A percentile compares a stretch with the other conserved stretches of the same genome.
Evolutionary conservation across 2,113 vertebrate genomes (phyloP).

Genomic region (Philantomba maxwellii): DNA sequence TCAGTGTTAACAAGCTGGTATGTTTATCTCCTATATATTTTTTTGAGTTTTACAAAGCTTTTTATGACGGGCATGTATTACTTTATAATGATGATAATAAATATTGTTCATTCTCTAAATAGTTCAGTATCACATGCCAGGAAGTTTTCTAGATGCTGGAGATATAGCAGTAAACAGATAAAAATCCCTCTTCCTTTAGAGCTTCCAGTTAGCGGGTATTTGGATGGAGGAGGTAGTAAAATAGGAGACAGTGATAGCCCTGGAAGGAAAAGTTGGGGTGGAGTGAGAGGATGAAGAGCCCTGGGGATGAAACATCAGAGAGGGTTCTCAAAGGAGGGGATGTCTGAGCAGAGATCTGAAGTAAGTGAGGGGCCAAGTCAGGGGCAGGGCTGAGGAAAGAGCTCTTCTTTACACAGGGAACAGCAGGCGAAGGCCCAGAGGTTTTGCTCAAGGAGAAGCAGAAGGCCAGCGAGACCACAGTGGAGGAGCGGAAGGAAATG

Average conservation of each 20-base stretch:
- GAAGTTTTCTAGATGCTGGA: not conserved
- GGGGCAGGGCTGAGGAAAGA: not conserved
- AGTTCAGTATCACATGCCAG: not conserved
- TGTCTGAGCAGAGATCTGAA: not conserved
- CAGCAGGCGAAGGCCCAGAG: not conserved
- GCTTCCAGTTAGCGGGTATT: not conserved
- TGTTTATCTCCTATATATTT: not conserved
- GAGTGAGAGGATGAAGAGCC: not conserved
- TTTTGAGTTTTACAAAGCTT: not conserved
- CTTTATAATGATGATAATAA: not conserved
- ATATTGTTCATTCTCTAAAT: not conserved
- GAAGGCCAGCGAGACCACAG: not conserved
- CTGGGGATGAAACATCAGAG: not conserved
- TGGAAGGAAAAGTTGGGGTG: not conserved
- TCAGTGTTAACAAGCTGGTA: not conserved
- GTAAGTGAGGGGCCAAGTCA: not conserved
- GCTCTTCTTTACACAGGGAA: not conserved
- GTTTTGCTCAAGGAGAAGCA: not conserved
- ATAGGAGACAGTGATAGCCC: not conserved
- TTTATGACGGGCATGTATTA: not conserved
- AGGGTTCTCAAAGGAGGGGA: not conserved
- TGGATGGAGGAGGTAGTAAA: not conserved
- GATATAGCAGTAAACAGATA: not conserved
- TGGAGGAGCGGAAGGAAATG: rapidly evolving
- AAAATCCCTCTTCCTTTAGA: not conserved